These are phyloP conservation scores for Drosophila punjabiensis DNA, from an alignment of 1,140 invertebrate genomes.

Conservation along the genomic window DNA sequence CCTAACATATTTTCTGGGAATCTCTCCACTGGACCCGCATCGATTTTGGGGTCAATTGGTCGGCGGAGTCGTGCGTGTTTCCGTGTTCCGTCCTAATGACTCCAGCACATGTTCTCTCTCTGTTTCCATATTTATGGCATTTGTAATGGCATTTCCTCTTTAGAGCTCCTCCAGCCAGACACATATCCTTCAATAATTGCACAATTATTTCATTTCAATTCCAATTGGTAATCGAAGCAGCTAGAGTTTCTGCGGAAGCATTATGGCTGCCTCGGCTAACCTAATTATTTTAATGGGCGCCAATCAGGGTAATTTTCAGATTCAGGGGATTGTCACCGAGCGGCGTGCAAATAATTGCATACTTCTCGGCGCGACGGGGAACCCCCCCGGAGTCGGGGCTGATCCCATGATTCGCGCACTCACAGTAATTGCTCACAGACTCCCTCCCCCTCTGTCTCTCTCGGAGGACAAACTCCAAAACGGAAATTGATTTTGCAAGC, in stretches of 20 bases:
- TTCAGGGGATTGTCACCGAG: slow-evolving; percentile 27
- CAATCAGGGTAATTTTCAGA: slow-evolving; percentile 69
- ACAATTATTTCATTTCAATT: slow-evolving; percentile 62
- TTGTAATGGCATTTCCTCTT: slow-evolving; percentile 25
- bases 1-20: neutral
- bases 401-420: slow-evolving; percentile 51
- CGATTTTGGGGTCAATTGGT: slow-evolving; percentile 31
- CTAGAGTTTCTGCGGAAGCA: slow-evolving; percentile 2
- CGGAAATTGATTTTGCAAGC: slow-evolving; percentile 80
- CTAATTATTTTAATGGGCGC: slow-evolving; percentile 77
- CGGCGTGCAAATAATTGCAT: slow-evolving; percentile 75
- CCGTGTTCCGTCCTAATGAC: slow-evolving; percentile 18
- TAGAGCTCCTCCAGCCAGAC: slow-evolving; percentile 9
- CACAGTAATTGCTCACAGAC: slow-evolving; percentile 60
- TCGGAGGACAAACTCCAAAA: slow-evolving; percentile 48
- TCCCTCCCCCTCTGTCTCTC: neutral
- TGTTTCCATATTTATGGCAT: slow-evolving; percentile 35
- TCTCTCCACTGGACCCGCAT: neutral
- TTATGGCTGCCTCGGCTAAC: slow-evolving; percentile 13
- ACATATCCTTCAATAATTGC: slow-evolving; percentile 61
- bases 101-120: neutral
- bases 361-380: slow-evolving; percentile 48
- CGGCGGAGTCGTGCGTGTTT: slow-evolving; percentile 7
- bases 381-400: neutral
- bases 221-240: slow-evolving; percentile 26